Evolutionary conservation across 2,113 vertebrate genomes (phyloP), one percentile per base, ranked within the genome.

Genomic region (Archocentrus centrarchus): DNA sequence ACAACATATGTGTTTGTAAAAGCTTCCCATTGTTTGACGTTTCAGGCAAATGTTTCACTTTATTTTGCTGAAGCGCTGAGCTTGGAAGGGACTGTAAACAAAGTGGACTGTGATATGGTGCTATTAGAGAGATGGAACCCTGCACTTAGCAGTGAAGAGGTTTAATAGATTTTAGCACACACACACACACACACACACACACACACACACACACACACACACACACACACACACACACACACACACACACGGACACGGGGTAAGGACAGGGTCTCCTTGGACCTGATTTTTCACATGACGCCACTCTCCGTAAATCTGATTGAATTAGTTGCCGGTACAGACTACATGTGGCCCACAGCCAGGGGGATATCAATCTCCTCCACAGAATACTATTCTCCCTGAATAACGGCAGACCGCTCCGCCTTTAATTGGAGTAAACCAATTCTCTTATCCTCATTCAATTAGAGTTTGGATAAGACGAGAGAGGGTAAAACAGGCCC

Each of bases 261-360:
- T 86, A 91, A 92, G 93, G 93, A 88, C 91, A 89, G 81, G 62
- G 79, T 94, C 93, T 95, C 93, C 94, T 94, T 94, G 94, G 91
- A 92, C 82, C 80, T 75, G 84, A 88, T 91, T 86, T 91, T 91
- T 93, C 91, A 93, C 92, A 90, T 94, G 93, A 92, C 87, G 86
- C 91, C 91, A 95, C 86, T 92, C 89, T 92, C 93, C 77, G 89
- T 93, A 92, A 93, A 92, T 86, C 88, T 92, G 91, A 95, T 95
- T 93, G 86, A 94, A 94, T 95, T 93, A 95, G 86, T 68, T 53
- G 87, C 90, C 76, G 3, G 88, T 59, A 86, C 88, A 82, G 91
- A 91, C 84, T 90, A 62, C 90, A 87, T 84, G 91, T 91, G 92
- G 93, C 91, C 91, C 76, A 2, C 88, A 75, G 93, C 91, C 93